Evolutionary conservation across 2,888 invertebrate genomes (phyloP), one percentile per base, ranked within the genome.

Genomic region (Hedya salicella): DNA sequence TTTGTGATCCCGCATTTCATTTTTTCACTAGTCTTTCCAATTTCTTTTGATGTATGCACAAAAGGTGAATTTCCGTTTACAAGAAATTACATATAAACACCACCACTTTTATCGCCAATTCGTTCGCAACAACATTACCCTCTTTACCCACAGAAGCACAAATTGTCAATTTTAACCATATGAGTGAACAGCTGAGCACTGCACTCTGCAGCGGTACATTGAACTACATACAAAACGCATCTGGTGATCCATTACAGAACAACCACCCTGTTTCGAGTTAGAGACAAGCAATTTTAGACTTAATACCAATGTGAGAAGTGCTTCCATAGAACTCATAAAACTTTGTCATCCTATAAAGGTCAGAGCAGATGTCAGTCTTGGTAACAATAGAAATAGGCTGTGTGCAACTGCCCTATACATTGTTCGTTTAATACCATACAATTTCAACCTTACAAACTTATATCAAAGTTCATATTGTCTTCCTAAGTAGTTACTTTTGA

Each of bases 291-390:
- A 46, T 57, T 4, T 32, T n/a, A 46, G n/a, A 36, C 17, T 32
- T 46, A 46, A 46, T n/a, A 44, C 2, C n/a, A 17, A 46, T 9
- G 44, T 40, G 32, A 17, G 21, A 46, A 57, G 13, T n/a, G n/a
- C 57, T 32, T 44, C 5, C 32, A 3, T 16, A 49, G 14, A 39
- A 19, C n/a, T 1, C 11, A 9, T 3, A 9, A 16, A 30, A 44
- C 16, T 30, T 39, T n/a, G 19, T 49, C 14, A 6, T 39, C 19
- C 25, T 14, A 2, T 25, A 66, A 66, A 66, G 60, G 53, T 53
- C 48, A 59, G 25, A 59, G 60, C 65, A 66, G 65, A 60, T 66
- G 65, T 60, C 65, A 60, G 40, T 36, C 65, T 46, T 39, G 52
- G 36, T 48, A 48, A 30, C 52, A 36, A 59, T 65, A 65, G 36